Evolutionary conservation across 2,888 invertebrate genomes (phyloP).

Genomic region (Monoplex corrugatus): DNA sequence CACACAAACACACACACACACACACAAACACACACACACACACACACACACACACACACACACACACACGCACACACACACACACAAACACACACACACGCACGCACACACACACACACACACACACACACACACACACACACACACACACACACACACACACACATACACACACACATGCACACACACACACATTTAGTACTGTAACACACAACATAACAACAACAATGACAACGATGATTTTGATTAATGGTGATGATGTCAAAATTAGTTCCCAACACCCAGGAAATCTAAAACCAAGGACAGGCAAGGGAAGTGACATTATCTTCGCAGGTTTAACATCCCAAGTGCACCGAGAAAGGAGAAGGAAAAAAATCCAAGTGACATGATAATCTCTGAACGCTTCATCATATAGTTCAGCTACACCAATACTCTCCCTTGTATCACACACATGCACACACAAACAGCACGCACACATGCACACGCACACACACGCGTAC

Average conservation of each 20-base stretch:
- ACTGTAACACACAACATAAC: too few species aligned
- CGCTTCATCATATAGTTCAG: too few species aligned
- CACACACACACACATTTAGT: too few species aligned
- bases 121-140: neutral
- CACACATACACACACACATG: neutral
- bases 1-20: too few species aligned
- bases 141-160: neutral
- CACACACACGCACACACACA: constrained; percentile 17
- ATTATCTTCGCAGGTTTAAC: neutral
- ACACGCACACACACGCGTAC: constrained; percentile 4
- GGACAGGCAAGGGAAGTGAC: neutral
- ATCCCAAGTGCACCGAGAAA: neutral
- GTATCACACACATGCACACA: too few species aligned
- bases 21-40: neutral
- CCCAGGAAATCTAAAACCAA: neutral
- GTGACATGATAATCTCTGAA: too few species aligned
- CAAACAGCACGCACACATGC: neutral
- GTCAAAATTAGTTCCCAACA: too few species aligned
- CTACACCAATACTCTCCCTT: too few species aligned
- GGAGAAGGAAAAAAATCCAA: too few species aligned
- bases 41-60: constrained; percentile 7
- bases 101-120: constrained; percentile 24
- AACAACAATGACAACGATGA: neutral
- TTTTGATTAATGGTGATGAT: too few species aligned
- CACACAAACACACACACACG: neutral